Evolutionary conservation across 2,888 invertebrate genomes (phyloP), one percentile per base, ranked within the genome.

Genomic region (Apamea epomidion): DNA sequence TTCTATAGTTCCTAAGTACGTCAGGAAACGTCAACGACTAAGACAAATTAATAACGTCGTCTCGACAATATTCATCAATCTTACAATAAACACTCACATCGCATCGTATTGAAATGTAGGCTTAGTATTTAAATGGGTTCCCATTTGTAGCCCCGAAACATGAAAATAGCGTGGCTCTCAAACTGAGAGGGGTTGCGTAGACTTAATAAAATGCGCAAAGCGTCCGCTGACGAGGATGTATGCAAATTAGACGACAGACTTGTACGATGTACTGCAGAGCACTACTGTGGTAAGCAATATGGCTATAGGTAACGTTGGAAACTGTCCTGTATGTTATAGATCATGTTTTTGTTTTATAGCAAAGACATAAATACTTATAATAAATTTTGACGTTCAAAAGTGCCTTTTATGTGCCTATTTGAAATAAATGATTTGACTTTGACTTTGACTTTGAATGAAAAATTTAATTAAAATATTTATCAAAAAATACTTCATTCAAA

Each of bases 81-180:
- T 88, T 81, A 86, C 89, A 89, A 91, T 90, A 92, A 93, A 93
- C 93, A 93, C 91, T 94, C 94, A 94, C 93, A 93, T 93, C 89
- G 89, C 93, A 92, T 92, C 92, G 94, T 94, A 97, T 96, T 97
- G 96, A 97, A 97, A 96, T 93, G 96, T 95, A 94, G 95, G 95
- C 95, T 94, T 94, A 95, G 97, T 96, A 97, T 97, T 97, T 96
- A 97, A 97, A 97, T 97, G 96, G 96, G 95, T 95, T 95, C 95
- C 96, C 97, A 97, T 97, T 97, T 97, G 97, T 97, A 96, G 93
- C 94, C 93, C 92, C 94, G 94, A 94, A 96, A 97, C 97, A 97
- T 96, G 97, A 96, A 97, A 97, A 97, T 97, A 96, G 97, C 97
- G 97, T 97, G 97, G 97, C 97, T 95, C 95, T 96, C 94, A 94